A percentile compares a stretch with the other conserved stretches of the same genome.
Conservation (phyloP, 92 coral and sea anemone species). For the Porites evermanni region DNA sequence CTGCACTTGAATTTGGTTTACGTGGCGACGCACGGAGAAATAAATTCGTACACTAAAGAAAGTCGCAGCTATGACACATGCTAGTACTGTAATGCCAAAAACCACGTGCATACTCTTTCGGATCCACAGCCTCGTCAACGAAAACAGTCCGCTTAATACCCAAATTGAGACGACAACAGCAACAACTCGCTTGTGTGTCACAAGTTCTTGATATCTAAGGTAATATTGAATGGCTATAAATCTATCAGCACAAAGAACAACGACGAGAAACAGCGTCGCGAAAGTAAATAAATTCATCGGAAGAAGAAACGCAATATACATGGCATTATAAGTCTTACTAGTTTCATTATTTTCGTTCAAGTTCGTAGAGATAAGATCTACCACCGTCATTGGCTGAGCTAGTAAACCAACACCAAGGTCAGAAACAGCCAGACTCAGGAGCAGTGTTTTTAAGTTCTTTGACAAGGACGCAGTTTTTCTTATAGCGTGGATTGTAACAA, state of each 20-base stretch:
- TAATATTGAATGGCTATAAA: neutral
- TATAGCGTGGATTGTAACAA: too few relatives aligned
- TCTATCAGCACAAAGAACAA: neutral
- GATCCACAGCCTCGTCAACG: neutral
- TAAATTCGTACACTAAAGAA: neutral
- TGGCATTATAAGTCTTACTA: neutral
- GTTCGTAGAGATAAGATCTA: too few relatives aligned
- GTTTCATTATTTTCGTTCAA: too few relatives aligned
- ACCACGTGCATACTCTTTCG: neutral
- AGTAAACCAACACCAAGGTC: neutral
- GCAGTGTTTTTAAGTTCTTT: neutral
- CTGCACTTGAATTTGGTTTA: neutral
- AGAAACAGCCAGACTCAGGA: neutral
- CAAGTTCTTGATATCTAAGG: constrained; percentile 6
- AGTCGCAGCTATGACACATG: neutral
- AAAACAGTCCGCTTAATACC: neutral
- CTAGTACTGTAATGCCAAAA: neutral
- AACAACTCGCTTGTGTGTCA: neutral
- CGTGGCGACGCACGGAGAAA: neutral
- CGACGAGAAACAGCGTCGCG: neutral
- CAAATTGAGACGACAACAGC: neutral
- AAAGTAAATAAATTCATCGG: neutral
- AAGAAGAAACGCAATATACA: neutral
- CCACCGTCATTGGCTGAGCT: too few relatives aligned
- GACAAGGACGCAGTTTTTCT: neutral